Evolutionary conservation across 1,140 invertebrate species (phyloP).

Genomic region (Drosophila hydei): DNA sequence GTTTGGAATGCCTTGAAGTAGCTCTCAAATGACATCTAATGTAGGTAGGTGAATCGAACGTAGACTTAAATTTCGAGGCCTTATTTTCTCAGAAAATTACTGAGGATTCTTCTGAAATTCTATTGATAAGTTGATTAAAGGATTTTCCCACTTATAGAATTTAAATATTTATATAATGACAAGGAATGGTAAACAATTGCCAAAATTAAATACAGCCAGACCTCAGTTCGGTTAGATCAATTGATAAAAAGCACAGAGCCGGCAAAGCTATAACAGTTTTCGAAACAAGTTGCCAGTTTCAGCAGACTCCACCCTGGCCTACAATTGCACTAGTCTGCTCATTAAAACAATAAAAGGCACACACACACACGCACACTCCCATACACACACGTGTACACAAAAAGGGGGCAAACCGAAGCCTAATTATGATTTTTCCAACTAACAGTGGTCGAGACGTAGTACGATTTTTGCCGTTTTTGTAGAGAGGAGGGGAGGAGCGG

Average conservation of each 20-base stretch:
- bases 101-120: too few species aligned
- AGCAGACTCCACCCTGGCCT: neutral
- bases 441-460: constrained; percentile 61
- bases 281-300: neutral
- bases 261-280: neutral
- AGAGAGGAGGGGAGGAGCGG: neutral
- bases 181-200: too few species aligned
- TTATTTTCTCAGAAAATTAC: too few species aligned
- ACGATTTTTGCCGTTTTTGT: constrained; percentile 14
- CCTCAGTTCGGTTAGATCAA: neutral
- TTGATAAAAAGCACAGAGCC: neutral
- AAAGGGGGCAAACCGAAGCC: constrained; percentile 47
- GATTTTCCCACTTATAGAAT: too few species aligned
- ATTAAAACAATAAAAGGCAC: constrained; percentile 79
- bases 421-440: constrained; percentile 78
- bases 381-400: neutral
- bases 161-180: too few species aligned
- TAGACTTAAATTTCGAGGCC: too few species aligned
- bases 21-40: too few species aligned
- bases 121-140: too few species aligned
- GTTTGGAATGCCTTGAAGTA: too few species aligned
- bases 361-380: constrained; percentile 45
- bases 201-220: too few species aligned
- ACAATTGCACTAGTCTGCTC: constrained; percentile 73
- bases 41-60: too few species aligned